These are phyloP conservation scores for Spilogale gracilis DNA, from an alignment of 2,113 vertebrate species.

Conservation along the genomic window DNA sequence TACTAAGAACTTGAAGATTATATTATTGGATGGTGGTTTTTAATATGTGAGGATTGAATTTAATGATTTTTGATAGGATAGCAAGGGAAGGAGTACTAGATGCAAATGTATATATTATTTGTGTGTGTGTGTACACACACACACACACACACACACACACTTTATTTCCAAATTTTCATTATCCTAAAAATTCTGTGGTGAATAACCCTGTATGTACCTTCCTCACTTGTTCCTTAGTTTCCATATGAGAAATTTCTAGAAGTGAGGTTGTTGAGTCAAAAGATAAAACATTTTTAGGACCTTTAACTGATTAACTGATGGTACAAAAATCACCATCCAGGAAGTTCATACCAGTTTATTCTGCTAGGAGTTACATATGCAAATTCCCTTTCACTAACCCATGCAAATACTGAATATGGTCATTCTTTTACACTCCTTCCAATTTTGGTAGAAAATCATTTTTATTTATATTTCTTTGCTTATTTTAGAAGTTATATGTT, in stretches of 20 bases:
- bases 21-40: background rate
- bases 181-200: background rate
- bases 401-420: background rate
- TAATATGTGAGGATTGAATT: background rate
- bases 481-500: background rate
- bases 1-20: background rate
- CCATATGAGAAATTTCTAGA: background rate
- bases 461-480: conserved; percentile 21
- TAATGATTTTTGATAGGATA: conserved; percentile 44
- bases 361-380: background rate
- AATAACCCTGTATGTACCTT: background rate
- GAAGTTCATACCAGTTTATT: background rate
- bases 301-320: background rate
- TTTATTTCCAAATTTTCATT: background rate
- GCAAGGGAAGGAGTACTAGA: background rate
- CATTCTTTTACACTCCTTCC: background rate
- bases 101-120: background rate
- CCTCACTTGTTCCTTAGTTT: background rate
- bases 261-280: background rate
- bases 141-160: conserved; percentile 1
- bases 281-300: background rate
- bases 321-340: background rate
- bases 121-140: background rate
- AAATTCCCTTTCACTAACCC: background rate
- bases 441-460: conserved; percentile 9